These are phyloP conservation scores for Aphelenchoides avenae DNA, from an alignment of 1,140 invertebrate genomes.

Conservation along the genomic window DNA sequence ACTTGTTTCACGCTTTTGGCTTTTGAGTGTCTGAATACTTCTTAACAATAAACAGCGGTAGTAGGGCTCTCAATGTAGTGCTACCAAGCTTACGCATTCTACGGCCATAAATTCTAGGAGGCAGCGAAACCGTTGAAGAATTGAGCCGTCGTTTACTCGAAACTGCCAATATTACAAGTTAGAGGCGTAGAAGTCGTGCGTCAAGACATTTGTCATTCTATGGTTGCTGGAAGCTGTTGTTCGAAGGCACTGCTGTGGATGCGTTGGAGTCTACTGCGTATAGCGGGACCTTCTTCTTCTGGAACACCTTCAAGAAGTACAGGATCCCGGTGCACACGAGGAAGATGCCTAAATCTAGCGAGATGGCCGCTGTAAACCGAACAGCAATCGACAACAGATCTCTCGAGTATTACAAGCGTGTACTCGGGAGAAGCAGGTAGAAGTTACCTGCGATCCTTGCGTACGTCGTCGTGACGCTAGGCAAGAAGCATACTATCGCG, in stretches of 20 bases:
- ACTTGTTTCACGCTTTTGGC: no score
- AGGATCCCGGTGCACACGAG: slow-evolving; percentile 31
- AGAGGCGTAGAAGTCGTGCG: no score
- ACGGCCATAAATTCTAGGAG: neutral
- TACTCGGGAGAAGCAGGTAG: neutral
- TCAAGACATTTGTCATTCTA: neutral
- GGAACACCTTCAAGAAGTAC: slow-evolving; percentile 36
- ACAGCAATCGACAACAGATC: slow-evolving; percentile 13
- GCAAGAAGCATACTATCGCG: slow-evolving; percentile 37
- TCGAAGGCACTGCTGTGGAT: neutral
- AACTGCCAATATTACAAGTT: no score
- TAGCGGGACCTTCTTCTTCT: slow-evolving; percentile 43
- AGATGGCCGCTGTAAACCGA: neutral
- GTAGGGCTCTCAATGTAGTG: neutral
- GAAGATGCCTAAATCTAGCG: slow-evolving; percentile 30
- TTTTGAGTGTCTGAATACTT: no score
- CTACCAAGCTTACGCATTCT: neutral
- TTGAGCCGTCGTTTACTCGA: neutral
- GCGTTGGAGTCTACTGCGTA: slow-evolving; percentile 21
- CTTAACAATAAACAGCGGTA: no score
- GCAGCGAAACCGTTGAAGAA: neutral
- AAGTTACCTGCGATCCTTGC: slow-evolving; percentile 28
- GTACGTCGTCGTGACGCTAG: slow-evolving; percentile 23
- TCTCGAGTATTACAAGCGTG: slow-evolving; percentile 2
- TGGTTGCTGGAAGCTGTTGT: slow-evolving; percentile 5